Base-by-base conservation (phyloP, 2,113 vertebrate genomes). In the Melanocharis versteri region DNA sequence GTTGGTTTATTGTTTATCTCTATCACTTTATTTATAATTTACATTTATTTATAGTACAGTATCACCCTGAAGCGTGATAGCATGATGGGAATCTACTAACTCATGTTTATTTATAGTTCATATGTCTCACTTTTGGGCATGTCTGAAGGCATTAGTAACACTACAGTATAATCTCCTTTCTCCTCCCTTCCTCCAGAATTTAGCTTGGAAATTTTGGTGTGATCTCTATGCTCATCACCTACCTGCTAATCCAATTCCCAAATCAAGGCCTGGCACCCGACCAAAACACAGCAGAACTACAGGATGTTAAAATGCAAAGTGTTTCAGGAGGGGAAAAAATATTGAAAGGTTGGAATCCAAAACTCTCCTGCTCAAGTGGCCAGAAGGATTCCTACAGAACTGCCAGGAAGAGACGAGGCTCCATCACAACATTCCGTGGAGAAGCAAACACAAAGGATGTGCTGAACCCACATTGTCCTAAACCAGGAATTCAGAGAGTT, bases 401-500 rank as follows among this genome's bases (percentile, higher is more conserved):
- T 22, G 18, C 48, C 83, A 17, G 39, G 68, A 37, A 39, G n/a
- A 61, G 45, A 31, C 58, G 77, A 89, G 82, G 44, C 33, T 62
- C 80, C 89, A 70, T 24, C 11, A 1, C 47, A 48, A 30, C 0
- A 2, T 44, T 54, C 62, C 18, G 6, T 1, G 9, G 30, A 87
- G 77, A 86, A 71, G 57, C 37, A 13, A 95, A 91, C 87, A 80
- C 94, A 83, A 76, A 92, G 80, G 83, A 78, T 30, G 37, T 8
- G 62, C 77, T 92, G 88, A 66, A 35, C 19, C 47, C 57, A 5
- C 40, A 4, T 19, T 60, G 57, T 39, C 79, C 39, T 62, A 73
- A 73, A 30, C 8, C 20, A 71, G 94, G 93, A 91, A 95, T 78
- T 81, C 91, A 61, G 68, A 75, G 89, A 84, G 90, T 66, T 77